phyloP scores from a whole-genome alignment of 35 echinoderm and acorn worm species.

The Apostichopus parvimensis region DNA sequence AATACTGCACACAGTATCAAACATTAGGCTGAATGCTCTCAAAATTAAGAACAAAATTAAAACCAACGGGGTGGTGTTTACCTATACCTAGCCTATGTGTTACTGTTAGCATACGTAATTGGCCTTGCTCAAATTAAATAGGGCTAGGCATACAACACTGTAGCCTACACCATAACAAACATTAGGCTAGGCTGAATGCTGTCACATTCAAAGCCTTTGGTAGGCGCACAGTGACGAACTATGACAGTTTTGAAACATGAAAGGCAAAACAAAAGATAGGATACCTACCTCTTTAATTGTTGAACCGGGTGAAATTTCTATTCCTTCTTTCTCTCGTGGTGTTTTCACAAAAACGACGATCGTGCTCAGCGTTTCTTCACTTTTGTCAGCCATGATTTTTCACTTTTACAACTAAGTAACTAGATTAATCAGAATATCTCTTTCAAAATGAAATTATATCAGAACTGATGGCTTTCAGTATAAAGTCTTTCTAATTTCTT shows the following conservation, averaged over 20 bases:
- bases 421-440: neutral
- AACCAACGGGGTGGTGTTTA: too few relatives aligned
- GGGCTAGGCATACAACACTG: too few relatives aligned
- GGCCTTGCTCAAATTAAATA: too few relatives aligned
- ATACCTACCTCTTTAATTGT: slow-evolving; percentile 79
- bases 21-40: too few relatives aligned
- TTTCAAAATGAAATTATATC: neutral
- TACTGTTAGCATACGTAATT: too few relatives aligned
- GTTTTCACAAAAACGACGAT: slow-evolving; percentile 92
- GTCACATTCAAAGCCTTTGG: neutral
- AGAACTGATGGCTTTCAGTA: too few relatives aligned
- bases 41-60: too few relatives aligned
- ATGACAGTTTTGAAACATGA: neutral
- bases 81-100: too few relatives aligned
- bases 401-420: neutral
- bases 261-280: neutral
- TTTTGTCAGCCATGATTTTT: slow-evolving; percentile 54
- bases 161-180: too few relatives aligned
- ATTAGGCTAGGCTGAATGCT: neutral
- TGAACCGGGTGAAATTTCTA: slow-evolving; percentile 62
- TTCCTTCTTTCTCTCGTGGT: slow-evolving; percentile 86
- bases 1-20: too few relatives aligned
- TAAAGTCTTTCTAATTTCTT: too few relatives aligned
- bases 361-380: slow-evolving; percentile 19
- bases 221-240: neutral